A percentile compares a stretch with the other conserved stretches of the same genome.
These are phyloP conservation scores for Ia io DNA, from an alignment of 2,113 vertebrate species.

Conservation along the genomic window DNA sequence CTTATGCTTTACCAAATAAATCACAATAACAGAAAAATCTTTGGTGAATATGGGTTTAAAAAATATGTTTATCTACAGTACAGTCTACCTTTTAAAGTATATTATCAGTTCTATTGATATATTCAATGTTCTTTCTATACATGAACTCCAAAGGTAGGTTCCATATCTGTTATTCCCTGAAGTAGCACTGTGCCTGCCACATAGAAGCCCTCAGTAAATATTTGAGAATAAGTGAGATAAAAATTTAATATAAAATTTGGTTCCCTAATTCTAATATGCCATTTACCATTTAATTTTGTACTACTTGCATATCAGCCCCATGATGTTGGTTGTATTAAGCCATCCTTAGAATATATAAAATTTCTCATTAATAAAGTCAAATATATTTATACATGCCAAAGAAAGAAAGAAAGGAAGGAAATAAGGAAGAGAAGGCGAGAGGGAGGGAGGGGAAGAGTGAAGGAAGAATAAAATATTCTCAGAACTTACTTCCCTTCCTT, in stretches of 20 bases:
- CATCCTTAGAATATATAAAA: background rate
- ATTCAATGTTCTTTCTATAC: background rate
- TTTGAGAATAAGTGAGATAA: background rate
- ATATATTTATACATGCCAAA: background rate
- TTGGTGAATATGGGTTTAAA: background rate
- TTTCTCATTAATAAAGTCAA: background rate
- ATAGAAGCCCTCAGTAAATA: background rate
- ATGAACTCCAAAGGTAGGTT: background rate
- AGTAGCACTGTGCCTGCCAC: background rate
- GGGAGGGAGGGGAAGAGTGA: background rate
- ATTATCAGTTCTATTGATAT: background rate
- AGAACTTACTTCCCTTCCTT: background rate
- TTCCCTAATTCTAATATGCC: background rate
- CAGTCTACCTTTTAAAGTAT: background rate
- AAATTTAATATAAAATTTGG: background rate
- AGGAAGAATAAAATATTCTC: background rate
- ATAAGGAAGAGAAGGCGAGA: background rate
- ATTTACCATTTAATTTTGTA: background rate
- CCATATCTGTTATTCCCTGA: background rate
- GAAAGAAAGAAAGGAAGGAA: background rate
- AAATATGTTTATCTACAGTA: background rate
- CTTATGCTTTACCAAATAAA: background rate
- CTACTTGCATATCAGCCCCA: background rate
- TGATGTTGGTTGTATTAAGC: background rate
- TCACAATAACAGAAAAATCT: background rate